Conservation (phyloP, 2,113 vertebrate genomes). For the Salvelinus alpinus region DNA sequence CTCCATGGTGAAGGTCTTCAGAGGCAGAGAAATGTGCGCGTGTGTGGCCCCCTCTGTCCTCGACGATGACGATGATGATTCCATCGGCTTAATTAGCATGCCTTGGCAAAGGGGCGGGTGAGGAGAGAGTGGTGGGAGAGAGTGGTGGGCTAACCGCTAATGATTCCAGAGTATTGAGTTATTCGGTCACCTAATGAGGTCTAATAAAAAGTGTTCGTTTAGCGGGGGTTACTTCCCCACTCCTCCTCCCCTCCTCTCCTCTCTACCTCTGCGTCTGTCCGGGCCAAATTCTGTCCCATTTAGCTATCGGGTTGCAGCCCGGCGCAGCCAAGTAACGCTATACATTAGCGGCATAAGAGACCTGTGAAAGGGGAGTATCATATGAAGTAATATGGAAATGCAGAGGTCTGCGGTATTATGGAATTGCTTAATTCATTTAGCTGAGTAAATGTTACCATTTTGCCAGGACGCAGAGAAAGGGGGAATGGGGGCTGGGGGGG, state of each 20-base stretch:
- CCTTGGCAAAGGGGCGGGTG: slow-evolving; percentile 31
- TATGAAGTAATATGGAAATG: slow-evolving; percentile 85
- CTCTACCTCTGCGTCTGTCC: slow-evolving; percentile 73
- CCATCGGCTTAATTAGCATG: slow-evolving; percentile 71
- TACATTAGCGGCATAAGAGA: slow-evolving; percentile 73
- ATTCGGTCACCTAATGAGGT: slow-evolving; percentile 81
- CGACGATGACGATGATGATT: slow-evolving; percentile 23
- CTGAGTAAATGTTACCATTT: slow-evolving; percentile 71
- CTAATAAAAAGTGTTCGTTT: slow-evolving; percentile 80
- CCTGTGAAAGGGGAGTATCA: slow-evolving; percentile 82
- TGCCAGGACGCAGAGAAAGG: slow-evolving; percentile 41
- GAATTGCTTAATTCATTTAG: slow-evolving; percentile 85
- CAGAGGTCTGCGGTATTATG: slow-evolving; percentile 74
- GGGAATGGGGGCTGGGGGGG: slow-evolving; percentile 1
- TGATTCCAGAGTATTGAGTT: slow-evolving; percentile 72
- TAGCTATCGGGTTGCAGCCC: slow-evolving; percentile 82
- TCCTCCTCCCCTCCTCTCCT: slow-evolving; percentile 53
- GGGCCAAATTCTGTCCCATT: slow-evolving; percentile 71
- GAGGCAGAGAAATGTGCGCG: neutral
- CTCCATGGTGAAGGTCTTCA: neutral
- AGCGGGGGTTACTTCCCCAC: slow-evolving; percentile 61
- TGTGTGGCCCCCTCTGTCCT: slow-evolving; percentile 52
- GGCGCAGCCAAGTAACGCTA: slow-evolving; percentile 71
- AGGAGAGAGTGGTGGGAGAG: neutral
- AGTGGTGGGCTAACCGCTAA: slow-evolving; percentile 65